Evolutionary conservation across 2,113 vertebrate species (phyloP), one percentile per base, ranked within the genome.

Genomic region (Vidua macroura): DNA sequence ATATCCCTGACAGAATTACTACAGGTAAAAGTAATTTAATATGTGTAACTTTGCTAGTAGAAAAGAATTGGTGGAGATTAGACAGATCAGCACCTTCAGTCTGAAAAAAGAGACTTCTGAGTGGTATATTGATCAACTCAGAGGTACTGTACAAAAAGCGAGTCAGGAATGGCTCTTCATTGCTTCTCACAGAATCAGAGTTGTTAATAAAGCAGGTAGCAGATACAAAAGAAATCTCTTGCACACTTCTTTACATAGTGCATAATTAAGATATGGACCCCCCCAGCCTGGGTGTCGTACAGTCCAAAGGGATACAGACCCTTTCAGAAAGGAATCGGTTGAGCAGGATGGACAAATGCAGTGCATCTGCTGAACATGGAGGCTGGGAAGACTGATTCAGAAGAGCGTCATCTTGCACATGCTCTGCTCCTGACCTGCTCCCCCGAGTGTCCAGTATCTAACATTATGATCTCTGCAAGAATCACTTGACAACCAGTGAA

Each of bases 371-470:
- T 30, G 63, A 68, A 39, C 24, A 20, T 0, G 2, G 37, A 80
- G 30, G 10, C 20, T 83, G 33, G 19, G 27, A 59, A 13, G 19
- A 55, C n/a, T 41, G 30, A 43, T 33, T 72, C 33, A 33, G 63
- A 86, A 67, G 7, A 37, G 2, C 17, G 21, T 23, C 25, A 35
- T 43, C 20, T 33, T 62, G 30, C 19, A 41, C 0, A 3, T 43
- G 24, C 19, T 67, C 37, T 85, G 52, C 31, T 85, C 35, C 62
- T 70, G 16, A 41, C 2, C 31, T 67, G 7, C 17, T 79, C 11
- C 16, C 7, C 20, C 0, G 0, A 59, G 13, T 44, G 14, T 56
- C 25, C 30, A 52, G 25, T 35, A 59, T 20, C 23, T 46, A 55
- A 25, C 46, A 58, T 49, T 62, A 52, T 22, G 58, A 68, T n/a